These are phyloP conservation scores for Trilocha varians DNA, from an alignment of 2,888 invertebrate genomes.

Conservation along the genomic window DNA sequence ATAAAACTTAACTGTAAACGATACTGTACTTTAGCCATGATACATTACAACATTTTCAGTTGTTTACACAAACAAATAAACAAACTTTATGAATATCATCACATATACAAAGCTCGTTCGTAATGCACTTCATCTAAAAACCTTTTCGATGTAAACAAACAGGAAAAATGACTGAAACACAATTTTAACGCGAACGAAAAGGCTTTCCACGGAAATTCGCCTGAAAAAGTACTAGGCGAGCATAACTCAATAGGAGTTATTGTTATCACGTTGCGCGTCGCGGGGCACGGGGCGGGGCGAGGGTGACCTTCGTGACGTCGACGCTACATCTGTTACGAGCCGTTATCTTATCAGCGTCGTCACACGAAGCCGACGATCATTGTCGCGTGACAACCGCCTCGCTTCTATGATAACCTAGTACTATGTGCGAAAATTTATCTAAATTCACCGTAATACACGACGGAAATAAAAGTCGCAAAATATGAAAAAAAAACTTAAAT, in stretches of 20 bases:
- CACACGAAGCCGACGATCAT: slow-evolving; percentile 22
- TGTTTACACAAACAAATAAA: no score
- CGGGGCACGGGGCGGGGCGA: slow-evolving; percentile 23
- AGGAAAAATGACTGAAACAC: slow-evolving; percentile 1
- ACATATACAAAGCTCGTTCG: no score
- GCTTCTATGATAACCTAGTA: slow-evolving; percentile 40
- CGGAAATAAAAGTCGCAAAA: slow-evolving; percentile 5
- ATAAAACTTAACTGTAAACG: no score
- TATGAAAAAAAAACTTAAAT: not conserved
- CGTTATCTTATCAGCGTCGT: slow-evolving; percentile 51
- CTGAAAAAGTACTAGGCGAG: slow-evolving; percentile 67
- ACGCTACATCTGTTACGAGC: slow-evolving; percentile 37
- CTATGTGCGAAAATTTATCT: slow-evolving; percentile 32
- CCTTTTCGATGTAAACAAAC: not conserved
- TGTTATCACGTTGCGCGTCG: slow-evolving; percentile 47
- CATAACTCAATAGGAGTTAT: slow-evolving; percentile 49
- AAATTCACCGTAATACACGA: slow-evolving; percentile 26
- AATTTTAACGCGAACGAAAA: slow-evolving; percentile 41
- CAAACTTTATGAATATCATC: no score
- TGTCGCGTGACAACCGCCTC: slow-evolving; percentile 23
- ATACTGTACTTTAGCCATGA: no score
- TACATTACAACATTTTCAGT: no score
- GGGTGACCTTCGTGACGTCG: slow-evolving; percentile 41
- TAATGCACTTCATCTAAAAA: no score
- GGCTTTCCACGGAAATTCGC: slow-evolving; percentile 39